Base-by-base conservation (phyloP, 2,797 vertebrate genomes). In the Lutjanus campechanus region DNA sequence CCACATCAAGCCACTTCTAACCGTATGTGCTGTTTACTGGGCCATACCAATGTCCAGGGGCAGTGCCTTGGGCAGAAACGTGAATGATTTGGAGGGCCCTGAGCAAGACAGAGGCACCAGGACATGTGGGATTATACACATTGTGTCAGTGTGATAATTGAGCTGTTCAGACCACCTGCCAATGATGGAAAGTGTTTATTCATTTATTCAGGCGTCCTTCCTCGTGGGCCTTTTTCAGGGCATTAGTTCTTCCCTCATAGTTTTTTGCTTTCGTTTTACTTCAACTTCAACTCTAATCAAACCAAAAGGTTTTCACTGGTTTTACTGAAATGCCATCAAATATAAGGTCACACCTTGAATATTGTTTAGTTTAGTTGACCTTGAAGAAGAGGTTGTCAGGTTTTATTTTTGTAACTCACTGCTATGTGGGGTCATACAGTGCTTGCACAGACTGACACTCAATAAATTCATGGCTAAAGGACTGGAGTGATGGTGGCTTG, bases 1-100 rank as follows among this genome's bases (percentile, higher is more conserved):
- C 76, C 49, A 68, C 55, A 75, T 65, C 53, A 61, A 47, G 62
- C 40, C 50, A 59, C 49, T 49, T 86, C 77, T 25, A 73, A 73
- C 69, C 79, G 53, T 66, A 67, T 75, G 75, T 69, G 69, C 43
- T 67, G 55, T 79, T 84, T 79, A 68, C 73, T 73, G 63, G 70
- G 29, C 75, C 46, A 60, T 68, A 40, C 59, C 47, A 53, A 29
- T 2, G 20, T 62, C 46, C 60, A 51, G 59, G 56, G 82, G 64
- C 50, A 4, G 43, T 59, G 75, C 77, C 73, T 50, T 49, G 51
- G 69, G 76, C 82, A 72, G 43, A 64, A 69, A 53, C 43, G 66
- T 77, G 41, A 65, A 71, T 60, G 55, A 73, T 76, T 77, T 58
- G 70, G 47, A 56, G n/a, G 9, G 5, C 46, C 49, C 50, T 49